Base-by-base conservation (phyloP, 2,113 vertebrate genomes). In the Myotis brandtii region DNA sequence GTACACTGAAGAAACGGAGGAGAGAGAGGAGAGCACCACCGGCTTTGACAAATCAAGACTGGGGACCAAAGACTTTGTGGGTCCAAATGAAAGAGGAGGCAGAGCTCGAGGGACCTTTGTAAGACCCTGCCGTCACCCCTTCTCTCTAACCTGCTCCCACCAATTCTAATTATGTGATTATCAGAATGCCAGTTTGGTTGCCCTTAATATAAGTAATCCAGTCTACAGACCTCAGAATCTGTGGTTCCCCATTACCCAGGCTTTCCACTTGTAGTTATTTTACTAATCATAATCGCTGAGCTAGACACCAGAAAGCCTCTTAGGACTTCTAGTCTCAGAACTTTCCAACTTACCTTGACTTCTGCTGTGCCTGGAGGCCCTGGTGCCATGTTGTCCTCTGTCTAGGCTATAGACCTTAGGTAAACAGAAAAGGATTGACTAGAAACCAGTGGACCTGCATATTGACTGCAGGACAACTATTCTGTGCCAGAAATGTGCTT, bases 81-180 rank as follows among this genome's bases (percentile, higher is more conserved):
- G 98, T 94, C 97, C 98, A 37, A 98, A 90, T 56, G 99, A 99
- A 83, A 98, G 99, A 97, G 98, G 98, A 85, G 91, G 98, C 97
- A 98, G 98, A 97, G 98, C 98, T 1, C 98, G 98, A 88, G 99
- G 99, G 97, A 98, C 98, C 97, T 99, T 99, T 98, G 99, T 99
- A 99, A 99, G 99, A 66, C 66, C 79, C 23, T 81, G 3, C n/a
- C 6, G 21, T 18, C 21, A 27, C 23, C 23, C 48, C 25, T 21
- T 86, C 48, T 66, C 16, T 59, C 43, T 85, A 6, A 83, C 40
- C 23, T 52, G 18, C 5, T 94, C 7, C 75, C 23, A 23, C 54
- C 32, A 64, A 0, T 73, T 93, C 43, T 79, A 32, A 46, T 48
- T 37, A 40, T 34, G 9, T 86, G 12, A 46, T 76, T 16, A 81